These are phyloP conservation scores for Ophioderma brevispina DNA, from an alignment of 35 echinoderm and acorn worm genomes.

Conservation along the genomic window DNA sequence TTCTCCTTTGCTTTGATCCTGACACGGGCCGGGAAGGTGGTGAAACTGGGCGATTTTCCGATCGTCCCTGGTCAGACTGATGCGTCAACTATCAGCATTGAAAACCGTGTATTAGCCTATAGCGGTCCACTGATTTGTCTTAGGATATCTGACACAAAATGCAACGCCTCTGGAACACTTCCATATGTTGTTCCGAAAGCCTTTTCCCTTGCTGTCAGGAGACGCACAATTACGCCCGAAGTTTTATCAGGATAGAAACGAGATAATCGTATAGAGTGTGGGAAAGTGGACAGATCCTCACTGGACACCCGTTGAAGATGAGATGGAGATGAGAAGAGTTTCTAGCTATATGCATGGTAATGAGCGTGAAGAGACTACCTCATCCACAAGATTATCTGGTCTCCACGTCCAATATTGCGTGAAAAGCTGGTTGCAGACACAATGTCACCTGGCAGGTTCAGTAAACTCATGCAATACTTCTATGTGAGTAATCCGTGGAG, in stretches of 20 bases:
- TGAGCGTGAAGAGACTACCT: conserved; percentile 17
- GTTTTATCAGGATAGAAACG: conserved; percentile 52
- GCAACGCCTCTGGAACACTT: conserved; percentile 17
- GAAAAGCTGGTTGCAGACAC: neutral
- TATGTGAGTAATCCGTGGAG: conserved; percentile 49
- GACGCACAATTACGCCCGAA: conserved; percentile 40
- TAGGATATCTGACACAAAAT: too few relatives aligned
- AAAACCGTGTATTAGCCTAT: too few relatives aligned
- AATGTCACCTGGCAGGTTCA: neutral
- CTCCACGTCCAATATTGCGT: neutral
- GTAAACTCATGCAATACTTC: conserved; percentile 29
- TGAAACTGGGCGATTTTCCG: too few relatives aligned
- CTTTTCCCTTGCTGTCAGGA: conserved; percentile 8
- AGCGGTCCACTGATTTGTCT: too few relatives aligned
- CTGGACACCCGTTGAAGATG: conserved; percentile 7
- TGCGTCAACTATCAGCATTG: too few relatives aligned
- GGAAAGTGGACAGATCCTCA: conserved; percentile 23
- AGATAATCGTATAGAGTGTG: conserved; percentile 24
- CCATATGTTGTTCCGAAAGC: conserved; percentile 18
- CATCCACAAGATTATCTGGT: conserved; percentile 40
- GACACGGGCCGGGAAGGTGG: too few relatives aligned
- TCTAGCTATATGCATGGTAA: conserved; percentile 26
- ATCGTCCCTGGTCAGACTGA: too few relatives aligned
- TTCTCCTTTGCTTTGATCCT: too few relatives aligned
- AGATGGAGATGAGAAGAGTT: conserved; percentile 28